Percentiles rank a stretch among this genome's conserved stretches.
Conservation (phyloP, 2,113 vertebrate genomes). For the Manacus vitellinus region DNA sequence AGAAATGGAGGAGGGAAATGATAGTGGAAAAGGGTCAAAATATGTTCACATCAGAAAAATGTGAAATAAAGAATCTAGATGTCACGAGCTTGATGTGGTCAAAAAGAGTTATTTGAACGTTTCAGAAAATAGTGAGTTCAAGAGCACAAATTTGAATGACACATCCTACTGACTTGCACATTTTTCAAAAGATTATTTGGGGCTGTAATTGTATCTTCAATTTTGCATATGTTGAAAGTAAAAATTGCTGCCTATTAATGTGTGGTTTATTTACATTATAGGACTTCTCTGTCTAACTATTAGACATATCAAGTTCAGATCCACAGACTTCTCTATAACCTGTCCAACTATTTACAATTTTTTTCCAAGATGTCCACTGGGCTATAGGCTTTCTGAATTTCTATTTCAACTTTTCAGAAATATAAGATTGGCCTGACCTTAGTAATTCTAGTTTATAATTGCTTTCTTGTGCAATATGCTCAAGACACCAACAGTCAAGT, state of each 20-base stretch:
- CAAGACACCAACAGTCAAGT: neutral
- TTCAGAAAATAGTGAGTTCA: neutral
- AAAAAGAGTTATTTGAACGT: neutral
- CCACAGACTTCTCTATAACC: neutral
- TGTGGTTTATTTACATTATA: neutral
- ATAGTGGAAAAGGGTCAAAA: neutral
- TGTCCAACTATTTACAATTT: neutral
- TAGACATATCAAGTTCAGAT: neutral
- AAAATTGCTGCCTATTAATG: neutral
- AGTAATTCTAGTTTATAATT: neutral
- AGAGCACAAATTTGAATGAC: neutral
- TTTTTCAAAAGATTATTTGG: neutral
- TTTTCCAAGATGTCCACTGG: neutral
- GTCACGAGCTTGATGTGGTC: neutral
- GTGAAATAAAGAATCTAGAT: neutral
- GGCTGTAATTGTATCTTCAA: neutral
- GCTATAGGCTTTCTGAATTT: neutral
- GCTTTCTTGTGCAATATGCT: neutral
- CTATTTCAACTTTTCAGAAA: neutral
- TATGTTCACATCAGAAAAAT: neutral
- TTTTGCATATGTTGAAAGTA: neutral
- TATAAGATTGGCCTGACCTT: neutral
- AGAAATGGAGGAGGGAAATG: neutral
- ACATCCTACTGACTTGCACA: neutral
- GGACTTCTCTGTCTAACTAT: neutral